Percentiles rank a stretch among this genome's conserved stretches.
These are phyloP conservation scores for Diploscapter pachys DNA, from an alignment of 1,140 invertebrate genomes.

Conservation along the genomic window DNA sequence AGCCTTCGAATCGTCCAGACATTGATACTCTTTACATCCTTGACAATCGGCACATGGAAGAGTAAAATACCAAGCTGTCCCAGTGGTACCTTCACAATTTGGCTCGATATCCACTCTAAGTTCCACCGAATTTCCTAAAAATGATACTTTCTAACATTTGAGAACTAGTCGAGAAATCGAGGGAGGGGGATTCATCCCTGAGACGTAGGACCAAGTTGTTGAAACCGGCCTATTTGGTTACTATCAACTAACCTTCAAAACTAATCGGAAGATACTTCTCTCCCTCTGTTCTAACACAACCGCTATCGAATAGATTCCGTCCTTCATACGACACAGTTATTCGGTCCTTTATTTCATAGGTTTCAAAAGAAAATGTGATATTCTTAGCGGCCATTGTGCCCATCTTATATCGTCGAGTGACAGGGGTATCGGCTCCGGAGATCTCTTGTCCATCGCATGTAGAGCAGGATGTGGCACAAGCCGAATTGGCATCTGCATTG, in stretches of 20 bases:
- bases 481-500: constrained; percentile 24
- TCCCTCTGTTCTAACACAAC: constrained; percentile 26
- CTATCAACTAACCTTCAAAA: no score
- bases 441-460: constrained; percentile 24
- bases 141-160: not conserved
- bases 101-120: constrained; percentile 30
- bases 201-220: not conserved
- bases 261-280: not conserved
- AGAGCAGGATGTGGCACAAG: constrained; percentile 30
- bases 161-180: not conserved
- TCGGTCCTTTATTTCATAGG: constrained; percentile 13
- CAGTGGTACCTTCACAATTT: constrained; percentile 26
- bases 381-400: constrained; percentile 21
- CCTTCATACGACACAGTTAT: constrained; percentile 31
- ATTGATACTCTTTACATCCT: constrained; percentile 11
- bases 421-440: constrained; percentile 26
- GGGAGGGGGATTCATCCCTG: not conserved
- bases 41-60: not conserved
- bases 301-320: constrained; percentile 13
- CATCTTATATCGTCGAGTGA: constrained; percentile 32
- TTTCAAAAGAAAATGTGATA: constrained; percentile 22
- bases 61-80: constrained; percentile 17
- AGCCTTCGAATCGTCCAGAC: constrained; percentile 3
- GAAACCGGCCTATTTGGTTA: not conserved
- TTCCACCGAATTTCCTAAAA: constrained; percentile 18